Percentiles rank a stretch among this genome's conserved stretches.
These are phyloP conservation scores for Agrochola lota DNA, from an alignment of 2,888 invertebrate species.

Conservation along the genomic window DNA sequence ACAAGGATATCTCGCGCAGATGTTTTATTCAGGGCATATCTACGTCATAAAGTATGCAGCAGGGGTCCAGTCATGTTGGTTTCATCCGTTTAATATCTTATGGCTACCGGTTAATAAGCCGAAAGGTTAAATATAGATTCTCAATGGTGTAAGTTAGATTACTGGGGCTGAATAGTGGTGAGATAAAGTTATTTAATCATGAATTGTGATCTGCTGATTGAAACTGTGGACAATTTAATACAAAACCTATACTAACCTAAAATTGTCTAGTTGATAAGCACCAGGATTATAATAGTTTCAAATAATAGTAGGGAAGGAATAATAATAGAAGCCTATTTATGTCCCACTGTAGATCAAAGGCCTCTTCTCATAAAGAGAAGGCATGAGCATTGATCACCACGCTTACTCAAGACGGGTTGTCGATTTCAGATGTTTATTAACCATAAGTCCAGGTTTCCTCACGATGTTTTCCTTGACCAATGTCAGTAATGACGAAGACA, in stretches of 20 bases:
- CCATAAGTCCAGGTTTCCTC: too few relatives aligned
- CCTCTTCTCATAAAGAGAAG: too few relatives aligned
- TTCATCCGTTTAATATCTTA: constrained; percentile 74
- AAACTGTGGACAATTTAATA: too few relatives aligned
- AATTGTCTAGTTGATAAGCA: not conserved
- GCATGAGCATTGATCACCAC: not conserved
- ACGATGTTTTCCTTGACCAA: not conserved
- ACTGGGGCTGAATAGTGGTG: not conserved
- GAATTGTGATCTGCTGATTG: not conserved
- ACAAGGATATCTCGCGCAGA: constrained; percentile 61
- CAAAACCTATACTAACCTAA: not conserved
- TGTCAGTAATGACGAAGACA: not conserved
- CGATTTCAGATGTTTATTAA: too few relatives aligned
- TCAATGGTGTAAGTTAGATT: constrained; percentile 20
- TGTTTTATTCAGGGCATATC: constrained; percentile 74
- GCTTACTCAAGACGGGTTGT: too few relatives aligned
- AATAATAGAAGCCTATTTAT: not conserved
- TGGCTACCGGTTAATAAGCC: constrained; percentile 46
- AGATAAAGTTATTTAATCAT: not conserved
- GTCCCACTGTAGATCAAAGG: not conserved
- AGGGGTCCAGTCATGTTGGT: constrained; percentile 67
- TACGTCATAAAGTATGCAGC: constrained; percentile 73
- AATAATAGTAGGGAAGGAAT: not conserved
- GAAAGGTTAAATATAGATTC: constrained; percentile 42
- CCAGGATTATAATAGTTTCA: not conserved